Evolutionary conservation across 1,140 invertebrate species (phyloP).

Genomic region (Manduca sexta): DNA sequence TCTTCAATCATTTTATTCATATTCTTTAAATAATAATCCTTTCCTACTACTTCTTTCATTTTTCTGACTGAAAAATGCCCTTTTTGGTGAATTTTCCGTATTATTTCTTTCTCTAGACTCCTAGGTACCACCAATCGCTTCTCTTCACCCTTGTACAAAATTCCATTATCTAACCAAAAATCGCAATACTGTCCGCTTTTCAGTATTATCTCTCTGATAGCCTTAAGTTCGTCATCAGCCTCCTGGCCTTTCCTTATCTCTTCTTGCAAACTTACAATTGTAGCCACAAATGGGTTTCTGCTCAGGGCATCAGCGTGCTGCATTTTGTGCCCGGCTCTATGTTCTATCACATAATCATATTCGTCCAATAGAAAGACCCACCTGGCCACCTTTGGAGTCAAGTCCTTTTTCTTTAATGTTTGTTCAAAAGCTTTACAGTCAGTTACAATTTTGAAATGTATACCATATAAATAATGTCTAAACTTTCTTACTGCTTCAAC

Average conservation of each 20-base stretch:
- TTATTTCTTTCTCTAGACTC: constrained; percentile 12
- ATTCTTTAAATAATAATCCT: constrained; percentile 14
- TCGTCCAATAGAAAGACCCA: constrained; percentile 30
- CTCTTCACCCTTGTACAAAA: constrained; percentile 11
- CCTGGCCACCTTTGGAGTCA: constrained; percentile 41
- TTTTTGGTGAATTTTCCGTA: constrained; percentile 10
- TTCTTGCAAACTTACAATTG: neutral
- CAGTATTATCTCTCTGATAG: constrained; percentile 3
- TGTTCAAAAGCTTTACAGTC: constrained; percentile 47
- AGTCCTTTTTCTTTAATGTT: constrained; percentile 51
- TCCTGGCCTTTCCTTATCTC: neutral
- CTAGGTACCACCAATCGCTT: constrained; percentile 10
- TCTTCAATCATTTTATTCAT: constrained; percentile 9
- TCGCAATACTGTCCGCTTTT: constrained; percentile 7
- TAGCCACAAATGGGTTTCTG: constrained; percentile 1
- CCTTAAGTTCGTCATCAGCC: constrained; percentile 4
- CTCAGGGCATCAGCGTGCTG: constrained; percentile 29
- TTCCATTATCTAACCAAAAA: constrained; percentile 3
- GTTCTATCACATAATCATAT: constrained; percentile 28
- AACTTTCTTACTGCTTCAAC: constrained; percentile 28
- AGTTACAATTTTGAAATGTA: constrained; percentile 19
- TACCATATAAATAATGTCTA: constrained; percentile 51
- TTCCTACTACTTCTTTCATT: constrained; percentile 9
- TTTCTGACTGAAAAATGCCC: constrained; percentile 20
- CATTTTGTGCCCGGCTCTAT: constrained; percentile 36